Base-by-base conservation (phyloP, 2,113 vertebrate species). In the Melanerpes formicivorus region DNA sequence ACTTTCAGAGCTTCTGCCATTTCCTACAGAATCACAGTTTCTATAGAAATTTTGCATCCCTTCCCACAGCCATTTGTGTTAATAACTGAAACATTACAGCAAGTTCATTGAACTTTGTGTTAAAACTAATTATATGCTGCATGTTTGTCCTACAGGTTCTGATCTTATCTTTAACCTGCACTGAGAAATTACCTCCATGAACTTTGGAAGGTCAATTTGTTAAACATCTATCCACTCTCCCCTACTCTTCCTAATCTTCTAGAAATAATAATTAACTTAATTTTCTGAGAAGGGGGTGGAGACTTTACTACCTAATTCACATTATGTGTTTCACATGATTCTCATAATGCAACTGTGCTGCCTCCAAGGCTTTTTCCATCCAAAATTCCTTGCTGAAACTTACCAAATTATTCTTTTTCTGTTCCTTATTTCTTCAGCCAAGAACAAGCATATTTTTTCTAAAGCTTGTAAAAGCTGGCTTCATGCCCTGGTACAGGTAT, bases 251-350 rank as follows among this genome's bases (percentile, higher is more conserved):
- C 82, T 64, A 96, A 83, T 90, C 72, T 55, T 88, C 80, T 66
- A 91, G 73, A 94, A 95, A 91, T 90, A 96, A 96, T 96, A 93
- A 95, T 96, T 96, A 95, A 96, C 95, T 90, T 82, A 80, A 94
- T 94, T 87, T 91, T 87, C 85, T 90, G 54, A 82, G 76, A 91
- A 93, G 29, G 5, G 7, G 18, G 64, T 9, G 19, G 46, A n/a
- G 69, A 58, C 56, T 95, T 93, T 74, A 70, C 71, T 65, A 84
- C 60, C 62, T 63, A 88, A 22, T 78, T 94, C 48, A 27, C 9
- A 11, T 80, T 87, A 87, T 72, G n/a, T 58, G 58, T 84, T 96
- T 78, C 82, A 90, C 58, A 80, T 90, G 54, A 96, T 58, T 83
- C 81, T 73, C 42, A 15, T 26, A 54, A 0, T 8, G 22, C 56